These are phyloP conservation scores for human DNA, from an alignment of 2,113 vertebrate species.

Conservation along the genomic window DNA sequence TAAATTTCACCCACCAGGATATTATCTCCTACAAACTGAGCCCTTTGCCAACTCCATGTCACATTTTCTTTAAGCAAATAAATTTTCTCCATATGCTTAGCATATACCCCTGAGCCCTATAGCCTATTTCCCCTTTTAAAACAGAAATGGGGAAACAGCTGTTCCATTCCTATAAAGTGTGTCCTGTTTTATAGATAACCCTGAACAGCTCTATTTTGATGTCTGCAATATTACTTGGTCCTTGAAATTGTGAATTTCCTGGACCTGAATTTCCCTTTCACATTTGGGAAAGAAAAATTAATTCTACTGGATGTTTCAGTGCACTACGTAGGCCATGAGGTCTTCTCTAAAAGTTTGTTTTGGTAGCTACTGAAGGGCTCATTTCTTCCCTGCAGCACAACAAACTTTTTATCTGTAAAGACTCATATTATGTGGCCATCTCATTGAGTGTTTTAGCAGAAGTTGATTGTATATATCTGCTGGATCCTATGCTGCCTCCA, in stretches of 20 bases:
- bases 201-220: conserved; percentile 69
- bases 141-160: conserved; percentile 70
- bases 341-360: conserved; percentile 33
- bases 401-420: conserved; percentile 8
- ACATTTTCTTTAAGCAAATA: conserved; percentile 69
- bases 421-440: background rate
- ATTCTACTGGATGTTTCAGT: conserved; percentile 38
- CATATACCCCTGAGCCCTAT: conserved; percentile 57
- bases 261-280: conserved; percentile 52
- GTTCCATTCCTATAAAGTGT: conserved; percentile 66
- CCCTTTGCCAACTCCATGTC: conserved; percentile 50
- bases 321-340: background rate
- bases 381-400: background rate
- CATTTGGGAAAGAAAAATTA: conserved; percentile 54
- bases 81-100: conserved; percentile 60
- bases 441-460: background rate
- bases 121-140: conserved; percentile 62
- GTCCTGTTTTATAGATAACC: conserved; percentile 70
- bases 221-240: conserved; percentile 66
- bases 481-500: background rate
- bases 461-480: background rate
- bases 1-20: conserved; percentile 52
- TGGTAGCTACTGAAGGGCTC: conserved; percentile 33
- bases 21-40: conserved; percentile 56
- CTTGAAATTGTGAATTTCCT: conserved; percentile 68